phyloP scores from a whole-genome alignment of 2,888 invertebrate species.

The Neoitamus cyanurus region DNA sequence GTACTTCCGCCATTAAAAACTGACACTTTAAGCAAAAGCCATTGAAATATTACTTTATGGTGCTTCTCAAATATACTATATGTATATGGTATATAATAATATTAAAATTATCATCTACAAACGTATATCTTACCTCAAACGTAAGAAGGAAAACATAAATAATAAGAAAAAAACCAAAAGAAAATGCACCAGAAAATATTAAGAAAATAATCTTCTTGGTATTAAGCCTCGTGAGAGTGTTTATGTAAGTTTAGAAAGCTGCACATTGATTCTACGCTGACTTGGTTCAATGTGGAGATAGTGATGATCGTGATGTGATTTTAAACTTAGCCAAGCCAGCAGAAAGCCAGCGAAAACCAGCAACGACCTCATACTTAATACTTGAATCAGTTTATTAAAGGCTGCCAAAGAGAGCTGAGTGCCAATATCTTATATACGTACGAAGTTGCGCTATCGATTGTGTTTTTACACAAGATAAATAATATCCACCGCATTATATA shows the following conservation, averaged over 20 bases:
- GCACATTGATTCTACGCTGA: slow-evolving; percentile 31
- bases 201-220: neutral
- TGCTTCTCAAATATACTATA: too few species aligned
- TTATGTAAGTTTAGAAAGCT: slow-evolving; percentile 28
- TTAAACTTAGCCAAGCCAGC: slow-evolving; percentile 39
- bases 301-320: slow-evolving; percentile 16
- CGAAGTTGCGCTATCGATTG: neutral
- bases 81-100: neutral
- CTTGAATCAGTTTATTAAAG: slow-evolving; percentile 36
- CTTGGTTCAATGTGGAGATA: neutral
- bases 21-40: neutral
- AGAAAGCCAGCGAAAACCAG: slow-evolving; percentile 15
- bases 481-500: neutral
- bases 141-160: neutral
- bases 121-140: neutral
- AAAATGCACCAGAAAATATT: neutral
- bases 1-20: neutral
- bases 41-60: neutral
- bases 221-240: neutral
- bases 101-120: neutral
- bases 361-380: slow-evolving; percentile 26
- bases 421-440: slow-evolving; percentile 5
- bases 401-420: slow-evolving; percentile 36
- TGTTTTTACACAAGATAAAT: neutral
- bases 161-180: neutral